phyloP scores from a whole-genome alignment of 2,888 invertebrate genomes.

The Eretmocerus hayati region DNA sequence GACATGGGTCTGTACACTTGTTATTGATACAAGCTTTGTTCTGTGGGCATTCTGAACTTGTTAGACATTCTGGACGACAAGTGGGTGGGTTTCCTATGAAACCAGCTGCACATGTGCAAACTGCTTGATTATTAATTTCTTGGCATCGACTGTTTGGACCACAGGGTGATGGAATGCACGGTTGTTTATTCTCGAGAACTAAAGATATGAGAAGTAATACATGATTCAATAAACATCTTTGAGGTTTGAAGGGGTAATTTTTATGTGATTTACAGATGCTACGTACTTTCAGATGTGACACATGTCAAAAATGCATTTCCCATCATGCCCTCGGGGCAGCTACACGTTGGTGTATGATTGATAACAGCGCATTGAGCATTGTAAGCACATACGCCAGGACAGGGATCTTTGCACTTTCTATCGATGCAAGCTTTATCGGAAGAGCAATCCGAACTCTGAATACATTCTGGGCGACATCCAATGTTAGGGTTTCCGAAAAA shows the following conservation, averaged over 20 bases:
- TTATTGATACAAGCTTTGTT: constrained; percentile 53
- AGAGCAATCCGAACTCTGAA: constrained; percentile 51
- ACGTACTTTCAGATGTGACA: constrained; percentile 39
- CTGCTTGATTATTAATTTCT: constrained; percentile 47
- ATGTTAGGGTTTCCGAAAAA: constrained; percentile 56
- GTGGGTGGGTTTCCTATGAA: constrained; percentile 67
- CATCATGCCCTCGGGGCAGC: constrained; percentile 54
- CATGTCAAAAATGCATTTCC: constrained; percentile 58
- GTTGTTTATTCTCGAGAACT: constrained; percentile 24
- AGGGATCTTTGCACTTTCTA: constrained; percentile 54
- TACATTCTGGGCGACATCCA: constrained; percentile 55
- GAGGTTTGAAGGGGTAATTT: not conserved
- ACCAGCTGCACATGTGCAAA: constrained; percentile 53
- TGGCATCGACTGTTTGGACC: constrained; percentile 48
- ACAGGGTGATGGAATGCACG: constrained; percentile 47
- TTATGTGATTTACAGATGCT: not conserved
- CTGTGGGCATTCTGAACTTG: constrained; percentile 50
- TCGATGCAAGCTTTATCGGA: constrained; percentile 52
- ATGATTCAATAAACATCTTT: not conserved
- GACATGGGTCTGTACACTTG: constrained; percentile 54
- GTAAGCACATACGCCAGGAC: constrained; percentile 52
- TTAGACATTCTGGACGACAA: constrained; percentile 53
- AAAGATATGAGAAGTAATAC: too few relatives aligned
- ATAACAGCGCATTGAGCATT: constrained; percentile 60
- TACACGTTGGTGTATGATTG: constrained; percentile 61